Base-by-base conservation (phyloP, 1,140 invertebrate species). In the Panagrolaimus sp. region DNA sequence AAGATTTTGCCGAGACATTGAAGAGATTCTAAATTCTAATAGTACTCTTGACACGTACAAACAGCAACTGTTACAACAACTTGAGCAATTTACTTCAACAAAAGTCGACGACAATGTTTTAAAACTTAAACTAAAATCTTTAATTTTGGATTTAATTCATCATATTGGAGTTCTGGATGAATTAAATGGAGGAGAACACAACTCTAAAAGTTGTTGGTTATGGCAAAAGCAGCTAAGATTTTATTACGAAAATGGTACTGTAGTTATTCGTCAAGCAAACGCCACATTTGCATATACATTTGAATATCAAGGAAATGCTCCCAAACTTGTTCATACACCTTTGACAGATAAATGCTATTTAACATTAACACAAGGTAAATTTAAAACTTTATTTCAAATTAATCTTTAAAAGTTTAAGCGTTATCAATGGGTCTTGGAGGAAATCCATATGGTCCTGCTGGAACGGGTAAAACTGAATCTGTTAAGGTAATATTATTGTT, bases 371-470 rank as follows among this genome's bases (percentile, higher is more conserved):
- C 96, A 99, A 85, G 32, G 32, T 38, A 38, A 4, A 7, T 38
- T 38, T 38, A 38, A 2, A 38, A 95, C 62, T 45, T 43, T 15
- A 45, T 44, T 26, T 64, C 55, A 1, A 63, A 67, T 38, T 43
- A 52, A n/a, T 55, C 67, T 43, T 79, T 89, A 21, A 63, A 58
- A 66, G 65, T 64, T 77, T 15, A 71, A 89, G 92, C 92, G 6
- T 90, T 98, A 89, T 89, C 91, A 80, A 89, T 98, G 84, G 96
- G 96, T 6, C 87, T 98, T 62, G 94, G 96, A 68, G 96, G 95
- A 12, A 98, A 98, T 87, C 96, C 96, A 0, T 98, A 96, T 82
- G 96, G 96, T 72, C 95, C 95, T 48, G 95, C 96, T 77, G 95
- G 95, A 80, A 99, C 96, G 21, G 75, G 96, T 72, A 99, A 99